Evolutionary conservation across 2,797 vertebrate genomes (phyloP), one percentile per base, ranked within the genome.

Genomic region (Margarornis squamiger): DNA sequence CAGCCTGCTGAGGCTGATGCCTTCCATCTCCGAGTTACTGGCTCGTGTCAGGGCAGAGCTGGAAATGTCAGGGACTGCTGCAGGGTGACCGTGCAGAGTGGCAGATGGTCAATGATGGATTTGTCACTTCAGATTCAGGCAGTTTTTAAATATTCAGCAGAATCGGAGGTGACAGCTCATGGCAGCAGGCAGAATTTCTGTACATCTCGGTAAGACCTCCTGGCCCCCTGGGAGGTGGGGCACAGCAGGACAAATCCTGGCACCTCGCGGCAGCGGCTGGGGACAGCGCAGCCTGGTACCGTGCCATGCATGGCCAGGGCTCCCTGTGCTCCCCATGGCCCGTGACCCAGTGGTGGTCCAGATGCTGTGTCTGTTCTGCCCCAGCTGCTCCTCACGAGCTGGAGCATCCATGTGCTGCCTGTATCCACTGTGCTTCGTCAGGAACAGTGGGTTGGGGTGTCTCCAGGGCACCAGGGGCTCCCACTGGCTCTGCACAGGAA

Each of bases 71-170:
- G 96, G 88, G 80, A 93, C 71, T 72, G 97, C 96, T 94, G 97
- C 95, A 88, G 97, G 96, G 95, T 94, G 95, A 88, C 95, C 66
- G 92, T 86, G 93, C 90, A 71, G 94, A 95, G 94, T 92, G 97
- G 96, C 97, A 97, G 97, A 96, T 96, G 97, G 97, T 87, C 96
- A 86, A 86, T 96, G 97, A 96, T 92, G 93, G 96, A 96, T 96
- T 92, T 96, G 96, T 97, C 97, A 95, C 96, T 97, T 97, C 78
- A 80, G 78, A 96, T 97, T 88, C 96, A 91, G 86, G 66, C 85
- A 0, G 51, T 81, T 94, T 94, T 94, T 95, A 95, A 97, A 95
- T 93, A 95, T 95, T 94, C 95, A 96, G 95, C 94, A 87, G 86
- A 90, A 97, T 95, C 18, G 2, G 95, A 96, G 95, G 92, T 93